Base-by-base conservation (phyloP, 1,140 invertebrate genomes). In the Pseudoatta argentina region DNA sequence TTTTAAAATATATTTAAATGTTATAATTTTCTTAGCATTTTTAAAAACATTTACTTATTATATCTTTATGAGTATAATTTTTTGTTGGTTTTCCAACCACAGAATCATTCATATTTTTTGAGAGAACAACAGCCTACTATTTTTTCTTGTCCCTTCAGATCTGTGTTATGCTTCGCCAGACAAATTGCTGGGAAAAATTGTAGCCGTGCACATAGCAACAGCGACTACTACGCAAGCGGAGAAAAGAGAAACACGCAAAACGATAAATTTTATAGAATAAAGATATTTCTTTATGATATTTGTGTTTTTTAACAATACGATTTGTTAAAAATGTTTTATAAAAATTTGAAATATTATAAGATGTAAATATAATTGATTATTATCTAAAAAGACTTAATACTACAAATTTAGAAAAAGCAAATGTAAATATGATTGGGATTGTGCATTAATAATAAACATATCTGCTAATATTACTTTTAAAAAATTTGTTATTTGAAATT, bases 151-250 rank as follows among this genome's bases (percentile, higher is more conserved):
- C 77, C 73, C 57, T 90, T 90, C 88, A 77, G 78, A 61, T 77
- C 66, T 73, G 83, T 85, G 85, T 86, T 88, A 87, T 77, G 55
- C 39, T 86, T 88, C 67, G 73, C 63, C 63, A 75, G 85, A 90
- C 78, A 85, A 90, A 90, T 87, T 87, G 87, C 76, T 76, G 87
- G 86, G 85, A 87, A 90, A 90, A 90, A 88, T 79, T 73, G 72
- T 87, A 66, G 85, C 73, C 66, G 66, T 34, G 77, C 73, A 67
- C 85, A 48, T 66, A 18, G 59, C 44, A 64, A 39, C 48, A 55
- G 69, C 64, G 55, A 83, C 64, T 59, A 81, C 39, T 27, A 69
- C 24, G 51, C 75, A 44, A 51, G 21, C 61, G 57, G 82, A 77
- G 30, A 85, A 78, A 21, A 78, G 72, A 63, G 61, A 85, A 51